Evolutionary conservation across 30 jellyfish, hydroid and myxozoan species (phyloP).

Genomic region (Pelagia noctiluca): DNA sequence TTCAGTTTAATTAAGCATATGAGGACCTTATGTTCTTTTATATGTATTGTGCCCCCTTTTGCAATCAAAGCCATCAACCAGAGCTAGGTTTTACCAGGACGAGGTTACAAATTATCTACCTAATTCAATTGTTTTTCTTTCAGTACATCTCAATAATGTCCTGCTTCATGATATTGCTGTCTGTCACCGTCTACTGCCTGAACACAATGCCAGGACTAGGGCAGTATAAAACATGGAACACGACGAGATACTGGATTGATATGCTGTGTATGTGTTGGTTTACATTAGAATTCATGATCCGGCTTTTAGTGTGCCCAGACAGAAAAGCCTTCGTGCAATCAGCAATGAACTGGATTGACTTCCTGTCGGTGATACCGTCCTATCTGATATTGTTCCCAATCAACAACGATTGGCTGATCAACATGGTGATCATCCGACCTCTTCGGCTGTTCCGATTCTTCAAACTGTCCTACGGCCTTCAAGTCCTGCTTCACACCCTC

Average conservation of each 20-base stretch:
- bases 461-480: conserved; percentile 95
- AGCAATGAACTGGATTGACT: conserved; percentile 89
- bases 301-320: conserved; percentile 84
- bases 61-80: not conserved
- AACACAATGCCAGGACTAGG: conserved; percentile 63
- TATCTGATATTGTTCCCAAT: conserved; percentile 53
- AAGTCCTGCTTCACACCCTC: conserved; percentile 89
- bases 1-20: no score
- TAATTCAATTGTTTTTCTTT: conserved; percentile 26
- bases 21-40: not conserved
- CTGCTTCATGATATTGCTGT: conserved; percentile 83
- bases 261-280: conserved; percentile 84
- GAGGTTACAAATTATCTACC: not conserved
- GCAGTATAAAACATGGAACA: conserved; percentile 17
- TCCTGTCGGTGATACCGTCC: conserved; percentile 85
- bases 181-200: conserved; percentile 90
- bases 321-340: conserved; percentile 70
- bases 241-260: conserved; percentile 53
- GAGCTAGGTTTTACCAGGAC: not conserved
- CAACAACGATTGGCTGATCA: conserved; percentile 41
- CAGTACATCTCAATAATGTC: conserved; percentile 88
- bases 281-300: conserved; percentile 77
- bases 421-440: conserved; percentile 85
- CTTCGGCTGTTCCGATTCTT: conserved; percentile 85
- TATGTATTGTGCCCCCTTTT: not conserved